phyloP scores from a whole-genome alignment of 2,888 invertebrate species.

The Tenthredo livida region DNA sequence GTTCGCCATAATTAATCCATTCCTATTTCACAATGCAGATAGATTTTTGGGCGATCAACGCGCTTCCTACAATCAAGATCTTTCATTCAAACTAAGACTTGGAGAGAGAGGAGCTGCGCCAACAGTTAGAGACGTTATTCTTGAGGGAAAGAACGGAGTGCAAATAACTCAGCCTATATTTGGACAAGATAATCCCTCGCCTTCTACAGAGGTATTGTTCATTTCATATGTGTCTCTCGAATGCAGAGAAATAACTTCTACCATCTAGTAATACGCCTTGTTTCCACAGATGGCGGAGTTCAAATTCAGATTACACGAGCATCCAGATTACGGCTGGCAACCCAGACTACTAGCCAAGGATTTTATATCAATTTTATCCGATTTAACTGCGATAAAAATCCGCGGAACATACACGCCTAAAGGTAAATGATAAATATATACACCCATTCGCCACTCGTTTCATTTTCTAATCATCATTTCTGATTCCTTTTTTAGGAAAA shows the following conservation, averaged over 20 bases:
- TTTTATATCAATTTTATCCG: slow-evolving; percentile 95
- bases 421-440: slow-evolving; percentile 78
- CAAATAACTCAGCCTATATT: slow-evolving; percentile 94
- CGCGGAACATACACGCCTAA: slow-evolving; percentile 93
- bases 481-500: slow-evolving; percentile 78
- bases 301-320: slow-evolving; percentile 94
- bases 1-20: not conserved
- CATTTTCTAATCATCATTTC: not conserved
- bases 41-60: slow-evolving; percentile 94
- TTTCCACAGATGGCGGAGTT: slow-evolving; percentile 85
- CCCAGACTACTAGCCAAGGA: slow-evolving; percentile 92
- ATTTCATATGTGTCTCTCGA: not conserved
- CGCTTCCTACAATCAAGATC: slow-evolving; percentile 95
- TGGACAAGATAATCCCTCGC: slow-evolving; percentile 93
- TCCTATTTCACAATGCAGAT: slow-evolving; percentile 75
- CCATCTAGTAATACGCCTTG: slow-evolving; percentile 17
- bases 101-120: slow-evolving; percentile 91
- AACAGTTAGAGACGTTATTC: slow-evolving; percentile 91
- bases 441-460: not conserved
- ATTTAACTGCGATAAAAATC: slow-evolving; percentile 96
- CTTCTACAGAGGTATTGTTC: slow-evolving; percentile 82
- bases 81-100: slow-evolving; percentile 93
- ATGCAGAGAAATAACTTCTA: slow-evolving; percentile 61
- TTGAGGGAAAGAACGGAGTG: slow-evolving; percentile 90
- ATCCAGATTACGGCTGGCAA: slow-evolving; percentile 95